Conservation (phyloP, 1,140 invertebrate genomes). For the Achroia grisella region DNA sequence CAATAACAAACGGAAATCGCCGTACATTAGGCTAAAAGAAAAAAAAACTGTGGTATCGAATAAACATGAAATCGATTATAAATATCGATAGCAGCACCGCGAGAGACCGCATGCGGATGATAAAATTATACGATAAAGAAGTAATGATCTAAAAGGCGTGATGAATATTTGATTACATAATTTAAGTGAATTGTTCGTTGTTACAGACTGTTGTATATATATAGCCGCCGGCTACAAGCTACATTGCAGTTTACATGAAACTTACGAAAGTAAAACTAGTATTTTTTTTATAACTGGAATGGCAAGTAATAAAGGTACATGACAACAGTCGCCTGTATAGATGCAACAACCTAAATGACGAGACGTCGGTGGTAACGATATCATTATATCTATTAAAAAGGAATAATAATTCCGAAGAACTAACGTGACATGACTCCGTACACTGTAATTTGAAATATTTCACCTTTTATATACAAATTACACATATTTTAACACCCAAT, state of each 20-base stretch:
- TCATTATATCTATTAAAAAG: too few species aligned
- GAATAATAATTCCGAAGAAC: too few species aligned
- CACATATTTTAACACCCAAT: too few species aligned
- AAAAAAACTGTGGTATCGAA: neutral
- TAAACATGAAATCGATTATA: constrained; percentile 17
- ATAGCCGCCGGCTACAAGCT: constrained; percentile 17
- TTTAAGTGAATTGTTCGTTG: constrained; percentile 27
- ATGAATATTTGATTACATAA: constrained; percentile 51
- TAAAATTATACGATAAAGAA: constrained; percentile 22
- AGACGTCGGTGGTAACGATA: too few species aligned
- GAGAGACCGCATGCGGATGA: constrained; percentile 2
- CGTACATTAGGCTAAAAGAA: neutral
- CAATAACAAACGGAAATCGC: constrained; percentile 14
- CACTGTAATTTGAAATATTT: too few species aligned
- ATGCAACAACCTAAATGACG: too few species aligned
- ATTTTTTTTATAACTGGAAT: too few species aligned
- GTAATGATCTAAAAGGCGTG: constrained; percentile 28
- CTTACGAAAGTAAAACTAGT: too few species aligned
- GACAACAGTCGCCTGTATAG: too few species aligned
- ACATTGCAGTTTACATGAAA: neutral
- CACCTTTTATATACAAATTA: too few species aligned
- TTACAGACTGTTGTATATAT: constrained; percentile 15
- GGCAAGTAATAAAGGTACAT: too few species aligned
- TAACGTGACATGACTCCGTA: too few species aligned
- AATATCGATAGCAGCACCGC: constrained; percentile 17